A percentile compares a stretch with the other conserved stretches of the same genome.
Conservation (phyloP, 2,888 invertebrate genomes). For the Ectropis crepuscularia region DNA sequence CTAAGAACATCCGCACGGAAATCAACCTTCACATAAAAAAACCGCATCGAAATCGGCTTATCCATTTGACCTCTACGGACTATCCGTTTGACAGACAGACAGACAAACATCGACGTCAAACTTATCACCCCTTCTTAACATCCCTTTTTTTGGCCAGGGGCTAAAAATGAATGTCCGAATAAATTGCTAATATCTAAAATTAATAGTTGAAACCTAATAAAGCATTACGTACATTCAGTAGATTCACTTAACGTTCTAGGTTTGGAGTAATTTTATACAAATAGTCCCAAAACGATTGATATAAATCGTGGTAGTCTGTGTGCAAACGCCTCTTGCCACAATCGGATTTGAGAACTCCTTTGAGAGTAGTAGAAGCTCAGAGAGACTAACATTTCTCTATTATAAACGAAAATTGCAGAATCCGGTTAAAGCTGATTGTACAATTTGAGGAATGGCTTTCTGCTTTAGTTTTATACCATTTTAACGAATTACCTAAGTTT, state of each 20-base stretch:
- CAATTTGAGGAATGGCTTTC: conserved; percentile 1
- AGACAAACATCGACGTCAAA: too few species aligned
- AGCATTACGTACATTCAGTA: not conserved
- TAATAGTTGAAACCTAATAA: too few species aligned
- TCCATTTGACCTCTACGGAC: too few species aligned
- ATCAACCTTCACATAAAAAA: too few species aligned
- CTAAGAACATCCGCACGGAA: too few species aligned
- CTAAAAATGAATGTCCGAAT: too few species aligned
- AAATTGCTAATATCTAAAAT: too few species aligned
- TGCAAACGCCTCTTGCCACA: not conserved
- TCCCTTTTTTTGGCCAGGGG: too few species aligned
- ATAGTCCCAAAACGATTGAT: not conserved
- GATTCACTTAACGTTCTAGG: conserved; percentile 8
- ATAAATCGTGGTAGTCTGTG: not conserved
- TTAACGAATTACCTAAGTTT: not conserved
- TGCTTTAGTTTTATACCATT: not conserved
- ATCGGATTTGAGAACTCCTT: conserved; percentile 2
- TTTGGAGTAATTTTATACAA: conserved; percentile 7
- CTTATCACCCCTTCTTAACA: too few species aligned
- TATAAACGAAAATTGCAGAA: not conserved
- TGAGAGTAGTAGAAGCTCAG: not conserved
- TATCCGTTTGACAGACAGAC: too few species aligned
- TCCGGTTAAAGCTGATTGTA: conserved; percentile 1
- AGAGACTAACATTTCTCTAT: not conserved
- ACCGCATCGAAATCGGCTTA: too few species aligned